Evolutionary conservation across 2,113 vertebrate genomes (phyloP), one percentile per base, ranked within the genome.

Genomic region (Mesitornis unicolor): DNA sequence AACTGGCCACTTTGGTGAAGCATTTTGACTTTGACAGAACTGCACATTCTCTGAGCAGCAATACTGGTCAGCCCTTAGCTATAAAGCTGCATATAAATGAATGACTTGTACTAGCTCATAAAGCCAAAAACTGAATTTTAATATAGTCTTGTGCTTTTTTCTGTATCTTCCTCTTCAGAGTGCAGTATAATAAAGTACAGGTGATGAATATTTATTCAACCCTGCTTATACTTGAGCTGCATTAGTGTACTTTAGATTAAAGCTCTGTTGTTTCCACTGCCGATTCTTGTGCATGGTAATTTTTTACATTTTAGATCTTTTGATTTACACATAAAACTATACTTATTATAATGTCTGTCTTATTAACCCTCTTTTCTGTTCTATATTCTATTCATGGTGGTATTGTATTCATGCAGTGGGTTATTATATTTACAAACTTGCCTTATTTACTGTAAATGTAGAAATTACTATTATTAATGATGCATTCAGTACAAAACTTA

Each of bases 231-330:
- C 93, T 95, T 95, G 87, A 93, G 71, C 54, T 86, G n/a, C 90
- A 95, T 80, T 94, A 97, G 82, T 81, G 82, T 91, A 91, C 82
- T 95, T 95, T 91, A 86, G 81, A 89, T 94, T 94, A 94, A 96
- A 95, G 47, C 64, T 76, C 54, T 90, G 84, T 92, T 97, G 87
- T 91, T 97, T 89, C 82, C 94, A 56, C 70, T 91, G 56, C 59
- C 7, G 20, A 40, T 90, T 94, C 61, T 86, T 1, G 0, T 74
- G 38, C 51, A 90, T 73, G 54, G 68, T 53, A 93, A 95, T 92
- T 85, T 92, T 94, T 95, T 76, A 69, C 3, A 8, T 89, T 94
- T 93, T 91, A 87, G 51, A 61, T 81, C 31, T 92, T 97, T 92
- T 93, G 78, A 90, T 91, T 95, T 86, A 59, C 43, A 88, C 68